Percentiles rank a stretch among this genome's conserved stretches.
phyloP scores from a whole-genome alignment of 2,888 invertebrate species.

The Deroplatys truncata region DNA sequence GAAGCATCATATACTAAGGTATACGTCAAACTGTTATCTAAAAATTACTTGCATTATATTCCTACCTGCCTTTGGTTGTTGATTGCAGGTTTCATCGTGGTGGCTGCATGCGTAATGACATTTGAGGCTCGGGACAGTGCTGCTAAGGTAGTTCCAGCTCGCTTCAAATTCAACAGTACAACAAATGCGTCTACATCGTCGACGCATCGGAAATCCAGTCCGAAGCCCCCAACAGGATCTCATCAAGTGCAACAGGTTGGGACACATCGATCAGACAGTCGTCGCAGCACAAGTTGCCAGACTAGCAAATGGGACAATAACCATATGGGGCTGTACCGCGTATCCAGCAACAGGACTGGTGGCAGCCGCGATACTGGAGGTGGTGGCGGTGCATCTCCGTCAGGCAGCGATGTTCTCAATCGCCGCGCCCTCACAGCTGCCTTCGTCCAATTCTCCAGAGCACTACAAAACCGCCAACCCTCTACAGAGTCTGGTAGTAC shows the following conservation, averaged over 20 bases:
- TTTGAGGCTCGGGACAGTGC: slow-evolving; percentile 95
- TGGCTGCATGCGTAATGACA: slow-evolving; percentile 97
- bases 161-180: slow-evolving; percentile 47
- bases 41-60: too few relatives aligned
- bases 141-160: slow-evolving; percentile 83
- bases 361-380: slow-evolving; percentile 41
- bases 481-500: slow-evolving; percentile 26
- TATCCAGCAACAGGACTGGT: slow-evolving; percentile 32
- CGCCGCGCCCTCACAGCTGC: slow-evolving; percentile 47
- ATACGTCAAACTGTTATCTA: too few relatives aligned
- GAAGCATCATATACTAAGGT: too few relatives aligned
- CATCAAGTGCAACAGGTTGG: neutral
- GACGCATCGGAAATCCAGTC: neutral
- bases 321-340: slow-evolving; percentile 52
- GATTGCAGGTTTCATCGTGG: slow-evolving; percentile 82
- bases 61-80: too few relatives aligned
- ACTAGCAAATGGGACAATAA: slow-evolving; percentile 53
- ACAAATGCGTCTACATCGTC: slow-evolving; percentile 18
- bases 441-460: slow-evolving; percentile 48
- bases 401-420: slow-evolving; percentile 26
- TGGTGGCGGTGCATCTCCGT: slow-evolving; percentile 34
- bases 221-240: neutral
- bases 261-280: slow-evolving; percentile 36
- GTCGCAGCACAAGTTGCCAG: slow-evolving; percentile 35
- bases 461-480: slow-evolving; percentile 36